Conservation (phyloP, 2,888 invertebrate genomes). For the Mycogona germanica region DNA sequence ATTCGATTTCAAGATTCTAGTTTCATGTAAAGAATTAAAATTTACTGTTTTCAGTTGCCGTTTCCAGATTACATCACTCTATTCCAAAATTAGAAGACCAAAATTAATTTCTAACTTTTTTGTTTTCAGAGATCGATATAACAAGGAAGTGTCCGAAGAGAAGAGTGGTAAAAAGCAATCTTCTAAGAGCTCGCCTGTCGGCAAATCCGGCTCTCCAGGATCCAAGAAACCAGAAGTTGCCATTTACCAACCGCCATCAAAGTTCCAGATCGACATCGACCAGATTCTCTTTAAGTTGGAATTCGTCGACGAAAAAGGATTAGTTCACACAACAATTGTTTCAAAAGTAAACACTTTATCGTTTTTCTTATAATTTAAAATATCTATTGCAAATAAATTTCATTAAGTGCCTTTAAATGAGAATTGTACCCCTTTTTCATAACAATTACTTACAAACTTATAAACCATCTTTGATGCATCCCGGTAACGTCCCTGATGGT, state of each 20-base stretch:
- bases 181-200: not conserved
- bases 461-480: too few species aligned
- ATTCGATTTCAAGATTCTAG: not conserved
- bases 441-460: too few species aligned
- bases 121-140: slow-evolving; percentile 4
- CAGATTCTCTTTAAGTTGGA: slow-evolving; percentile 10
- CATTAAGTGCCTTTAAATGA: too few species aligned
- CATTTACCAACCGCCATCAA: not conserved
- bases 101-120: not conserved
- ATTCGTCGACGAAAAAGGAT: slow-evolving; percentile 6
- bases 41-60: not conserved
- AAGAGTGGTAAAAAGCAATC: not conserved
- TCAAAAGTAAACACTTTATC: slow-evolving; percentile 1
- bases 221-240: not conserved
- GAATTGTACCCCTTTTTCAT: too few species aligned
- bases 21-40: not conserved
- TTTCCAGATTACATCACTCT: too few species aligned
- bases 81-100: too few species aligned
- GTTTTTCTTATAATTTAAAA: not conserved
- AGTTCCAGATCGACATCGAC: not conserved
- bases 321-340: slow-evolving; percentile 3
- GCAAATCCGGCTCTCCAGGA: not conserved
- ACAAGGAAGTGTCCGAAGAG: slow-evolving; percentile 12
- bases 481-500: too few species aligned
- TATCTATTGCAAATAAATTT: too few species aligned